A percentile compares a stretch with the other conserved stretches of the same genome.
Evolutionary conservation across 2,888 invertebrate genomes (phyloP).

Genomic region (Phorcus lineatus): DNA sequence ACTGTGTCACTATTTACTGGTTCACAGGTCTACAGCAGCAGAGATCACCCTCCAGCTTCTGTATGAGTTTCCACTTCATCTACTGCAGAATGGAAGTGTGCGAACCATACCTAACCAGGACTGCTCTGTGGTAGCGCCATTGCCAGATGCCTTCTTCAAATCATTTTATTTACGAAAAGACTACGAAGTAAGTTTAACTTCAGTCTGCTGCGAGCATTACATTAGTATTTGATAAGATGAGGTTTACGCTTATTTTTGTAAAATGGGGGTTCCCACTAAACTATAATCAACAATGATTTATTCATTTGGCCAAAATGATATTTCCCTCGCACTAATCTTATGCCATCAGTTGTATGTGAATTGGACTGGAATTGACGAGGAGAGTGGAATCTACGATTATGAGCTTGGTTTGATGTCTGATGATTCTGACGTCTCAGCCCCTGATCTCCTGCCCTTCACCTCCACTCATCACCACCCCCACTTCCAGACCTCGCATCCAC

Average conservation of each 20-base stretch:
- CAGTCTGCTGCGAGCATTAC: no score
- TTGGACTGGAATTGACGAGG: conserved; percentile 49
- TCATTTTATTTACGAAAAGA: neutral
- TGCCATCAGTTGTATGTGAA: conserved; percentile 43
- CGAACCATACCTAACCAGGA: neutral
- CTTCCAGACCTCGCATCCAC: conserved; percentile 44
- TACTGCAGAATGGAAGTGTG: neutral
- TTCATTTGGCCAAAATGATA: no score
- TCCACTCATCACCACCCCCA: conserved; percentile 50
- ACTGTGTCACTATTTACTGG: neutral
- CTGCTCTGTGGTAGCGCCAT: neutral
- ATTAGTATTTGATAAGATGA: no score
- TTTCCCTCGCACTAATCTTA: no score
- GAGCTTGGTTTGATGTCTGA: conserved; percentile 51
- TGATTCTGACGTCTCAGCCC: conserved; percentile 32
- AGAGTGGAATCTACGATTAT: conserved; percentile 51
- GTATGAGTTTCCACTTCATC: neutral
- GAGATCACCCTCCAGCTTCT: neutral
- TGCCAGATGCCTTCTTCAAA: neutral
- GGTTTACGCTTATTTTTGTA: no score
- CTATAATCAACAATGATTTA: no score
- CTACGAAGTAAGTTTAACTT: neutral
- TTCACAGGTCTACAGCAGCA: neutral
- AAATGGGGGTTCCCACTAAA: no score
- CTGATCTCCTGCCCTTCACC: conserved; percentile 45